Conservation (phyloP, 2,797 vertebrate species). For the Melanitta fusca region DNA sequence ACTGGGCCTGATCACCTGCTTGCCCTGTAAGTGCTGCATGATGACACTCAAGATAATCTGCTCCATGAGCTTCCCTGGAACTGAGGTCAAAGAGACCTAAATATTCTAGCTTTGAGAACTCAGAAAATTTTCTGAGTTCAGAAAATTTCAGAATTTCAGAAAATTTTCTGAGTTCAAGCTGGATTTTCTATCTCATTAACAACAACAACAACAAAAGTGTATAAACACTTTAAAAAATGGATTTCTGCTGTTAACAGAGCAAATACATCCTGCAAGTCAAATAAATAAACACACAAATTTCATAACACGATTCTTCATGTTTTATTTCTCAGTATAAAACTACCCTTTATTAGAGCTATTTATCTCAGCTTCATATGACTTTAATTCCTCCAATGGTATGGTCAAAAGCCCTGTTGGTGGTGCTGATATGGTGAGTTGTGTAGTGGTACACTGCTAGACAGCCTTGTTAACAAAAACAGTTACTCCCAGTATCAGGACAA, state of each 20-base stretch:
- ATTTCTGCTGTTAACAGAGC: neutral
- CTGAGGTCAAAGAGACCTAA: neutral
- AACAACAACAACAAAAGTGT: neutral
- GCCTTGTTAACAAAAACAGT: neutral
- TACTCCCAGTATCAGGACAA: neutral
- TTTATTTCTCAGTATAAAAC: neutral
- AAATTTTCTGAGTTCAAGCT: neutral
- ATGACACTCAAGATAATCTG: no score
- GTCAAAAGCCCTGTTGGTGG: neutral
- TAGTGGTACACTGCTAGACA: neutral
- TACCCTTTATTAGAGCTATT: neutral
- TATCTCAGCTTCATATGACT: neutral
- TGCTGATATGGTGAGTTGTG: neutral
- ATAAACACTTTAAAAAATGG: neutral
- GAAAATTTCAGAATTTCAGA: neutral
- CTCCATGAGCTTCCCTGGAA: no score
- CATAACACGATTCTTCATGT: neutral
- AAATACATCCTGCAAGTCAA: neutral
- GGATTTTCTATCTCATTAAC: neutral
- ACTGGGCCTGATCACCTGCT: no score
- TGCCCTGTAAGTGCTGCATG: no score
- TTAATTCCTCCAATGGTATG: neutral
- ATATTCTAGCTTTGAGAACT: neutral
- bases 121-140: neutral
- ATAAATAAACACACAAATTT: neutral